phyloP scores from a whole-genome alignment of 2,888 invertebrate genomes.

The Conomelus anceps region DNA sequence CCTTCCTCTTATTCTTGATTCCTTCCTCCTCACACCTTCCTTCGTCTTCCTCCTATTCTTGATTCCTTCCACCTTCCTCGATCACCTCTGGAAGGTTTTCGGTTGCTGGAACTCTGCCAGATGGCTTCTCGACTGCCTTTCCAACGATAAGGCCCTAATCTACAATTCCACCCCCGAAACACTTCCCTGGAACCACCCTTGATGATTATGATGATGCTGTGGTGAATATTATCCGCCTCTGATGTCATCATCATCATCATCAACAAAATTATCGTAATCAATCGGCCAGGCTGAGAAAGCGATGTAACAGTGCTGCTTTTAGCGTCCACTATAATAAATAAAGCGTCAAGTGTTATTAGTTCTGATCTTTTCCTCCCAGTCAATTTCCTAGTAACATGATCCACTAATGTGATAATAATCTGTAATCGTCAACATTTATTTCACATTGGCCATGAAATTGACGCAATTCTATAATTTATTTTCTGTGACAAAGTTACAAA shows the following conservation, averaged over 20 bases:
- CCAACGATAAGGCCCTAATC: neutral
- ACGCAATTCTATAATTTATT: no score
- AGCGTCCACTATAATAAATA: no score
- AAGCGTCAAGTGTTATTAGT: no score
- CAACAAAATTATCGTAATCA: neutral
- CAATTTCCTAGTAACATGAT: no score
- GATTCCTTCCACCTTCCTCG: neutral
- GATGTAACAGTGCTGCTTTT: no score
- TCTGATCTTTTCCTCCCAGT: no score
- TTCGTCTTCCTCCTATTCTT: neutral
- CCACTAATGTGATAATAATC: no score
- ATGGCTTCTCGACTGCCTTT: neutral
- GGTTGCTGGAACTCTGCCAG: neutral
- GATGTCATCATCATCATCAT: neutral
- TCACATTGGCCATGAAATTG: no score
- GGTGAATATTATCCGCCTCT: neutral
- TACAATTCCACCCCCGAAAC: neutral
- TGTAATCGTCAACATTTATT: no score
- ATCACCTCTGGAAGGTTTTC: neutral
- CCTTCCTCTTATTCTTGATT: neutral
- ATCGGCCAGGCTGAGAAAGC: no score
- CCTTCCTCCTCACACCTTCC: no score
- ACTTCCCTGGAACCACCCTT: neutral
- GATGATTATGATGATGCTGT: neutral
- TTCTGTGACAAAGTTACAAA: no score